Evolutionary conservation across 2,113 vertebrate genomes (phyloP).

Genomic region (Psophia crepitans): DNA sequence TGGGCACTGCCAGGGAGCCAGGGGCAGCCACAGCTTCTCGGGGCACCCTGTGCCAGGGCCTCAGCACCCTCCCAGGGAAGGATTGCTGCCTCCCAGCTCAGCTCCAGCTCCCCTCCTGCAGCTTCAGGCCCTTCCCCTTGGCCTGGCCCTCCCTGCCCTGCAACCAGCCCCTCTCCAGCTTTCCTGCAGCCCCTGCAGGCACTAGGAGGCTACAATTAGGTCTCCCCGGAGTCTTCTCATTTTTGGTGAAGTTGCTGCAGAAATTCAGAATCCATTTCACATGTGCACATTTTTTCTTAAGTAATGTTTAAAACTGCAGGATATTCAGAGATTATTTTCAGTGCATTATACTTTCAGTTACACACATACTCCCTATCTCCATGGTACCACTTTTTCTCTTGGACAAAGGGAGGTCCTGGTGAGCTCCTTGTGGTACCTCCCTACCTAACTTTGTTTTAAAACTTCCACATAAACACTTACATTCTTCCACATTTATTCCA

Average conservation of each 20-base stretch:
- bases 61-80: no score
- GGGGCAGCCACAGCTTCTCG: no score
- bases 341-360: neutral
- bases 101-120: no score
- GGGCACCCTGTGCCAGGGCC: no score
- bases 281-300: fast-evolving
- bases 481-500: neutral
- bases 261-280: neutral
- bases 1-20: no score
- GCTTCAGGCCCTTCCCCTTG: no score
- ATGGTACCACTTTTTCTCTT: neutral
- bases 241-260: neutral
- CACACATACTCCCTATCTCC: neutral
- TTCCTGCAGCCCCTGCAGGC: no score
- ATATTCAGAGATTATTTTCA: neutral
- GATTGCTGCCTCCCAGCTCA: no score
- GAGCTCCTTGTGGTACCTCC: neutral
- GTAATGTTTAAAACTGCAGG: neutral
- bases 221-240: no score
- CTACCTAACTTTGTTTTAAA: neutral
- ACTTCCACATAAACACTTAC: neutral
- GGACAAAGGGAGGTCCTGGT: neutral
- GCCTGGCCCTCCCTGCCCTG: no score
- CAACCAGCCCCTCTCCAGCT: no score
- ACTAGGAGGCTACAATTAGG: no score